Evolutionary conservation across 1,140 invertebrate genomes (phyloP).

Genomic region (Zaprionus inermis): DNA sequence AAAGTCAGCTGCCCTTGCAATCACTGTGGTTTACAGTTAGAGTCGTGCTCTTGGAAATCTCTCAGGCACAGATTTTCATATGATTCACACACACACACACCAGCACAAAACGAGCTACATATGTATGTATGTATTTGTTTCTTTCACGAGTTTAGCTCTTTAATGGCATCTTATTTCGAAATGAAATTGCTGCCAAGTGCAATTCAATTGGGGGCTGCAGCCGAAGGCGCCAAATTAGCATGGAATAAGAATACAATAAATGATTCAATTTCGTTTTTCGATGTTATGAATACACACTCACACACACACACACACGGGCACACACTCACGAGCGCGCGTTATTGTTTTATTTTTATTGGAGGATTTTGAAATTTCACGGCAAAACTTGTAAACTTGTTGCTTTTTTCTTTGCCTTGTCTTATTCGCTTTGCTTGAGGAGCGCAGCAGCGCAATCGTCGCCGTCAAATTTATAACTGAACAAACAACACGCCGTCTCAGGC

Average conservation of each 20-base stretch:
- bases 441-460: constrained; percentile 27
- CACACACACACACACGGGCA: not conserved
- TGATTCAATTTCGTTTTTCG: constrained; percentile 53
- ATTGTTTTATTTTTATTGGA: constrained; percentile 24
- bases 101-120: not conserved
- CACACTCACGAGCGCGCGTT: constrained; percentile 21
- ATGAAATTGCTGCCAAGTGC: constrained; percentile 40
- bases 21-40: not conserved
- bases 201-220: constrained; percentile 39
- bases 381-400: constrained; percentile 50
- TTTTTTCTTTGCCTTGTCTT: not conserved
- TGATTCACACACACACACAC: constrained; percentile 15
- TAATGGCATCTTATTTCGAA: constrained; percentile 25
- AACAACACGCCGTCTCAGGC: constrained; percentile 16
- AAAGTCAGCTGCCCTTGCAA: constrained; percentile 5
- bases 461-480: constrained; percentile 52
- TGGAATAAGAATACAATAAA: constrained; percentile 18
- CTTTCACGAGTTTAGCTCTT: constrained; percentile 17
- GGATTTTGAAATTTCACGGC: constrained; percentile 45
- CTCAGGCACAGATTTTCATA: not conserved
- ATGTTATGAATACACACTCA: constrained; percentile 24
- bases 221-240: constrained; percentile 48
- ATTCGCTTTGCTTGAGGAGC: not conserved
- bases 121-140: not conserved
- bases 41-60: not conserved